Conservation (phyloP, 2,113 vertebrate species). For the Percopsis transmontana region DNA sequence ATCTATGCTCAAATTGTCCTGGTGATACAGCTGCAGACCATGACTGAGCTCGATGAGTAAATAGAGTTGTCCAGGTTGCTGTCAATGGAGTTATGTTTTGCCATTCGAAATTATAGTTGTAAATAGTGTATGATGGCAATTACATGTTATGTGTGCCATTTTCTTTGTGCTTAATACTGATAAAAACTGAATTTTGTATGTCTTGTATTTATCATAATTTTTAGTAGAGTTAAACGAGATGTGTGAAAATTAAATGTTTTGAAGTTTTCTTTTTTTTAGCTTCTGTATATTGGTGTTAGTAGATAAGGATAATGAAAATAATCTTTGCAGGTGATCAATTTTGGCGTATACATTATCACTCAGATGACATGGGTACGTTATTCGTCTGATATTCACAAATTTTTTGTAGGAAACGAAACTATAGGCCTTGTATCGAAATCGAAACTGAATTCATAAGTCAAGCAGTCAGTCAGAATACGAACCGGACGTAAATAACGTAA, state of each 20-base stretch:
- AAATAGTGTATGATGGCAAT: not conserved
- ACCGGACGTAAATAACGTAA: too few relatives aligned
- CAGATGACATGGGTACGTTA: too few relatives aligned
- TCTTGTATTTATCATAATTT: conserved; percentile 23
- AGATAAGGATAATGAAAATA: not conserved
- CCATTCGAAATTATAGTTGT: not conserved
- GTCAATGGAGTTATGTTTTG: not conserved
- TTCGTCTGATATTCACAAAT: not conserved
- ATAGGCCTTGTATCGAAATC: too few relatives aligned
- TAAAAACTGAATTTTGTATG: not conserved
- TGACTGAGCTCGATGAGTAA: conserved; percentile 59
- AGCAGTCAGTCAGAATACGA: too few relatives aligned
- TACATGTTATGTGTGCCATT: not conserved
- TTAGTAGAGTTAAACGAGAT: not conserved
- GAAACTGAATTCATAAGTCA: too few relatives aligned
- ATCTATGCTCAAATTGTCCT: conserved; percentile 88
- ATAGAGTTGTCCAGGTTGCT: not conserved
- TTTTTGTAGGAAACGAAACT: not conserved
- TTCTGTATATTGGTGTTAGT: not conserved
- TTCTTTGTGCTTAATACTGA: not conserved
- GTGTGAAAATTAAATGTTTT: conserved; percentile 33
- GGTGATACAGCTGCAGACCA: conserved; percentile 90
- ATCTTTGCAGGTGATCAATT: too few relatives aligned
- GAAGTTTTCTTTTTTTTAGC: not conserved
- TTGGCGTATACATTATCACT: not conserved